phyloP scores from a whole-genome alignment of 2,797 vertebrate genomes.

The Otolemur crassicaudatus region DNA sequence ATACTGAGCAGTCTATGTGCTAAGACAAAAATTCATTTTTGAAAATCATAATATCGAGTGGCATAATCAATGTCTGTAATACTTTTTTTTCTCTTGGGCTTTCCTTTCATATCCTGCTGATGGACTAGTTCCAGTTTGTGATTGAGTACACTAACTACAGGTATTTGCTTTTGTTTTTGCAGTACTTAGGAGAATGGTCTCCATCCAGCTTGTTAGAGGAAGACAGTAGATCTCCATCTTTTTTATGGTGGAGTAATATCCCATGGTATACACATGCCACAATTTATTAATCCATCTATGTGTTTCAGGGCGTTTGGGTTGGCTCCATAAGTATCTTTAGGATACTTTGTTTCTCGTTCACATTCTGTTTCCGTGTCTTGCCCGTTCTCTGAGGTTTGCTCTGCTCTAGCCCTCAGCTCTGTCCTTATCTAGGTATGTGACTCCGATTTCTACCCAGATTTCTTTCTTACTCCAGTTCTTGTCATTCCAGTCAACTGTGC shows the following conservation, averaged over 20 bases:
- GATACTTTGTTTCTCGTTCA: not conserved
- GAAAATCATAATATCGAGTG: not conserved
- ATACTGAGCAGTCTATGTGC: not conserved
- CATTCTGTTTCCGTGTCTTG: not conserved
- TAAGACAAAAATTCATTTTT: constrained; percentile 18
- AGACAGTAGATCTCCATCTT: too few relatives aligned
- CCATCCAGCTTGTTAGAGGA: too few relatives aligned
- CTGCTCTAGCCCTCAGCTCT: not conserved
- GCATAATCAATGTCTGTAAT: not conserved
- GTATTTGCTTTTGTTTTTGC: too few relatives aligned
- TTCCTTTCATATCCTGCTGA: not conserved
- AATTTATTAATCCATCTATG: too few relatives aligned
- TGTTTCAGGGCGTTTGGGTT: too few relatives aligned
- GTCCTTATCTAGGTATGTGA: not conserved
- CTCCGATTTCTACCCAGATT: not conserved
- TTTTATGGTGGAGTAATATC: too few relatives aligned
- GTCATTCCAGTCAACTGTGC: not conserved
- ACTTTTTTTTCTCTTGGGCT: not conserved
- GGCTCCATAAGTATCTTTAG: too few relatives aligned
- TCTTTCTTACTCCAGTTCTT: not conserved
- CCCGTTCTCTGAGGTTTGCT: not conserved
- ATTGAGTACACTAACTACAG: too few relatives aligned
- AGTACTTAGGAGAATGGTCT: too few relatives aligned
- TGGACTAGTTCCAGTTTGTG: too few relatives aligned
- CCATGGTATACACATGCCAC: too few relatives aligned